Evolutionary conservation across 2,113 vertebrate species (phyloP).

Genomic region (Athene cunicularia): DNA sequence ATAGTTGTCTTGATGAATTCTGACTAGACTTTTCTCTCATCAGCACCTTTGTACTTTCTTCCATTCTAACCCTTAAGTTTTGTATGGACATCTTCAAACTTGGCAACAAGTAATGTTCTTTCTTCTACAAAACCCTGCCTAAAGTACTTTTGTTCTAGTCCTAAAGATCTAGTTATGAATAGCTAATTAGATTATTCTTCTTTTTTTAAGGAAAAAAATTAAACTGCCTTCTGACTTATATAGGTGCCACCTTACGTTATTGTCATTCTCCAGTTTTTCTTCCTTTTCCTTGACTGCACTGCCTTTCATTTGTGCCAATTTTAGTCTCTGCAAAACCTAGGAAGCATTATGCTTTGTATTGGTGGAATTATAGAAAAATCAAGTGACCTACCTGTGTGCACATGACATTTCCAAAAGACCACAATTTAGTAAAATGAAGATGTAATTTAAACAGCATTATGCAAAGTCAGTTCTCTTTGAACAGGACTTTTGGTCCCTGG

Average conservation of each 20-base stretch:
- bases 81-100: background rate
- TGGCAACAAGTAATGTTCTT: background rate
- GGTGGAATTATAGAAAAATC: background rate
- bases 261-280: background rate
- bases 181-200: background rate
- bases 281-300: background rate
- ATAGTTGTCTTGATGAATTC: background rate
- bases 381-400: background rate
- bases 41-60: background rate
- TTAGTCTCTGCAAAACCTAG: background rate
- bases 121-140: background rate
- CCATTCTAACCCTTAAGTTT: background rate
- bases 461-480: background rate
- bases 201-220: background rate
- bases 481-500: background rate
- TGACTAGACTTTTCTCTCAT: background rate
- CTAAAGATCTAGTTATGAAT: background rate
- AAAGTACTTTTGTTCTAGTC: background rate
- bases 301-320: background rate
- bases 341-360: background rate
- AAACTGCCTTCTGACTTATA: background rate
- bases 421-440: background rate
- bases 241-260: background rate
- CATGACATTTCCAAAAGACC: background rate
- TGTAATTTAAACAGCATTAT: background rate